These are phyloP conservation scores for Columba guinea DNA, from an alignment of 2,797 vertebrate genomes.

Conservation along the genomic window DNA sequence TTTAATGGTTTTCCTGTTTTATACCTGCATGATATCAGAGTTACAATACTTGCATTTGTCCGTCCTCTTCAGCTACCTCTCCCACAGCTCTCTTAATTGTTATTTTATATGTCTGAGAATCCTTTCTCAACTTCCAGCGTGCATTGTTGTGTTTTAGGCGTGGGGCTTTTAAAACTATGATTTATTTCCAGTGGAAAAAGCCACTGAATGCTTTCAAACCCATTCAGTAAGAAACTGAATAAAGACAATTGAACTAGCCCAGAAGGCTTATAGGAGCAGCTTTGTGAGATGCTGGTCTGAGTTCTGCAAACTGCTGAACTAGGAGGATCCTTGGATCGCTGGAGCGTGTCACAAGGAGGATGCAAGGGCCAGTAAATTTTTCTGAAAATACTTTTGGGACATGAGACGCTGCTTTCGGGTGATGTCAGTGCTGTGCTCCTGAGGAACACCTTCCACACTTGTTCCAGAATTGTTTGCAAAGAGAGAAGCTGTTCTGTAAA, in stretches of 20 bases:
- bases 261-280: background rate
- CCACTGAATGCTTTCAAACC: background rate
- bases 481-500: background rate
- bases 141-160: background rate
- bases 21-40: background rate
- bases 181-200: constrained; percentile 2
- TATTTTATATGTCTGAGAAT: background rate
- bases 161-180: background rate
- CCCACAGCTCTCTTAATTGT: background rate
- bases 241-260: background rate
- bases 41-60: background rate
- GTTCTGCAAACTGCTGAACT: background rate
- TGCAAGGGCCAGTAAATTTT: background rate
- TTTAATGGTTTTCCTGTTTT: background rate
- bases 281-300: background rate
- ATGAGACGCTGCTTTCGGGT: background rate
- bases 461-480: background rate
- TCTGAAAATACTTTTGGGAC: background rate
- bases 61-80: background rate
- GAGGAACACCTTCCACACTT: background rate
- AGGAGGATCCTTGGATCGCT: background rate
- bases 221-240: background rate
- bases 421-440: background rate
- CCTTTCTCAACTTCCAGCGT: background rate
- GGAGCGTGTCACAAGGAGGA: accelerated